A percentile compares a stretch with the other conserved stretches of the same genome.
Conservation (phyloP, 2,888 invertebrate genomes). For the Drosophila eohydei region DNA sequence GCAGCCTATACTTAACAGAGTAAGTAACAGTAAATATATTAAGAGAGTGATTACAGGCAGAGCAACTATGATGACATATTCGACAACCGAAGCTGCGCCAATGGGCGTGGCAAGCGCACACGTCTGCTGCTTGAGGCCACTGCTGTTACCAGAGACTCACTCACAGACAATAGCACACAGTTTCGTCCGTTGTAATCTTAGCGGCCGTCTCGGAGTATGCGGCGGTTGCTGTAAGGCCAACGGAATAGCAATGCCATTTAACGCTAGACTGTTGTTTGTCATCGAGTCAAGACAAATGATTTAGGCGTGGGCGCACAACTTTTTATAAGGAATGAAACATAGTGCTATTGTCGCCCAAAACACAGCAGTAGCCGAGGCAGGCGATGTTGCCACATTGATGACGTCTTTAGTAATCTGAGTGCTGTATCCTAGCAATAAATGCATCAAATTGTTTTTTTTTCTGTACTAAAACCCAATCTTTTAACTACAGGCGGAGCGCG, state of each 20-base stretch:
- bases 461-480: neutral
- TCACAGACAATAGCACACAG: constrained; percentile 44
- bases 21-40: constrained; percentile 51
- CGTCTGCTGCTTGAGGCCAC: constrained; percentile 67
- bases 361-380: constrained; percentile 63
- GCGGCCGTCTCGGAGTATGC: constrained; percentile 68
- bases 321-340: constrained; percentile 52
- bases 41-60: neutral
- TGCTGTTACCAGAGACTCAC: constrained; percentile 77
- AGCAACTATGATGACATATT: constrained; percentile 83
- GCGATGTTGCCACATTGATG: constrained; percentile 79
- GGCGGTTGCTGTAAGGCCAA: constrained; percentile 84
- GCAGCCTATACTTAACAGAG: constrained; percentile 84
- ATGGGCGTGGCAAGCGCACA: constrained; percentile 57
- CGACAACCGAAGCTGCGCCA: constrained; percentile 82
- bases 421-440: too few species aligned
- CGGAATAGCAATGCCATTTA: constrained; percentile 75
- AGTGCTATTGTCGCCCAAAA: constrained; percentile 44
- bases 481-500: constrained; percentile 88
- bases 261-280: constrained; percentile 76
- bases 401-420: constrained; percentile 85
- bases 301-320: constrained; percentile 71
- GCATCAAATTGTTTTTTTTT: neutral
- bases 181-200: constrained; percentile 85
- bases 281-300: constrained; percentile 56